Conservation (phyloP, 1,140 invertebrate genomes). For the Marisa cornuarietis region DNA sequence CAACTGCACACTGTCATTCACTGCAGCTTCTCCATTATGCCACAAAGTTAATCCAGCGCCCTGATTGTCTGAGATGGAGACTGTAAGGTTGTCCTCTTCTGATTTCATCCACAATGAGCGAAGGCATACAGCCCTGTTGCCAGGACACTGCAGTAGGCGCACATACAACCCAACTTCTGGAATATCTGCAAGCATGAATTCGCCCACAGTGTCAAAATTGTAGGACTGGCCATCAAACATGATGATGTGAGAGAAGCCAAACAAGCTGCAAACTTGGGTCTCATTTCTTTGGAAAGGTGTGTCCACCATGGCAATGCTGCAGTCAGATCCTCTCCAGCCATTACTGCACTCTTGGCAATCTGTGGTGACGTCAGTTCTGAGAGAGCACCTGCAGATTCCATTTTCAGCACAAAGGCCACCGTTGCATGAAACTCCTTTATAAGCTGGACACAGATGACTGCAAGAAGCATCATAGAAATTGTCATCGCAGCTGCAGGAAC, state of each 20-base stretch:
- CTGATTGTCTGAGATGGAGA: constrained; percentile 22
- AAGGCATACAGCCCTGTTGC: constrained; percentile 24
- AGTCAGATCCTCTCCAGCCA: constrained; percentile 40
- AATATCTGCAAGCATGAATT: constrained; percentile 28
- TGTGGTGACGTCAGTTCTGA: constrained; percentile 16
- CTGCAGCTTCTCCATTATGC: constrained; percentile 20
- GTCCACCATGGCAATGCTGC: constrained; percentile 22
- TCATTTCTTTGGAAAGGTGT: constrained; percentile 4
- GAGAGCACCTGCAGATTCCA: constrained; percentile 38
- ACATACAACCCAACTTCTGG: constrained; percentile 13
- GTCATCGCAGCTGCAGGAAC: constrained; percentile 28
- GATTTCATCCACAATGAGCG: constrained; percentile 31
- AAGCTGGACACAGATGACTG: constrained; percentile 29
- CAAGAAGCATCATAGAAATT: constrained; percentile 39
- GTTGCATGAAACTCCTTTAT: constrained; percentile 23
- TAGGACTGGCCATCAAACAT: constrained; percentile 47
- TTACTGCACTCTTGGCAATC: constrained; percentile 30
- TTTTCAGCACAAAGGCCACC: constrained; percentile 23
- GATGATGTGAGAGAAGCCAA: constrained; percentile 33
- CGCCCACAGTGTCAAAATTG: constrained; percentile 28
- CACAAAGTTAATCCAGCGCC: constrained; percentile 6
- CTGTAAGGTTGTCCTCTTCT: constrained; percentile 25
- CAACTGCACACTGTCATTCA: constrained; percentile 18
- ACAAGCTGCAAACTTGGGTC: constrained; percentile 29
- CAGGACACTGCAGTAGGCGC: constrained; percentile 26